Conservation (phyloP, 1,140 invertebrate genomes). For the Dendroctonus valens region DNA sequence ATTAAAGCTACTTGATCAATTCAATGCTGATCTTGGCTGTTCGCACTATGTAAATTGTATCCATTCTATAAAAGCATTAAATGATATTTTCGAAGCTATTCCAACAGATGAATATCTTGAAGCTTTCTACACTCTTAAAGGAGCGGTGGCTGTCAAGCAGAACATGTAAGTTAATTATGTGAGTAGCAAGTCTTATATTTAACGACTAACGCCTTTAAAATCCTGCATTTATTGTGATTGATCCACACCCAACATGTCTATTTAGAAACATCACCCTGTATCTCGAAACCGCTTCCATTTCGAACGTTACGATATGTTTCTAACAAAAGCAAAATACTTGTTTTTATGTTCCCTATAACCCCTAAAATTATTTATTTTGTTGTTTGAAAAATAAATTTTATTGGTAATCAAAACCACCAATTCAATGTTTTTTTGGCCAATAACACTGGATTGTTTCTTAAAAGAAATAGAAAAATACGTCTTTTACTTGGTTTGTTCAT, state of each 20-base stretch:
- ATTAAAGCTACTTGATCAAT: constrained; percentile 52
- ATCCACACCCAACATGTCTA: neutral
- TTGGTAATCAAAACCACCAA: too few species aligned
- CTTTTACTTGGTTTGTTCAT: neutral
- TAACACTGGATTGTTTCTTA: neutral
- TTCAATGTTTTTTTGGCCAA: too few species aligned
- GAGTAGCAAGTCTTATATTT: too few species aligned
- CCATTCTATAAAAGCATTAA: constrained; percentile 53
- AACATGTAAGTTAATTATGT: constrained; percentile 11
- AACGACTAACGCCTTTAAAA: too few species aligned
- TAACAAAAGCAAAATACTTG: too few species aligned
- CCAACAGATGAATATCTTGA: constrained; percentile 54
- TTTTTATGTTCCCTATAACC: too few species aligned
- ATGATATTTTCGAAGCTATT: constrained; percentile 52
- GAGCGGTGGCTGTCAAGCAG: constrained; percentile 22
- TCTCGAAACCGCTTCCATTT: too few species aligned
- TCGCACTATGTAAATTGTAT: constrained; percentile 54
- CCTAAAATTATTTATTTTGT: too few species aligned
- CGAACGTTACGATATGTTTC: too few species aligned
- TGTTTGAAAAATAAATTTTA: too few species aligned
- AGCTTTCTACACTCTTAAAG: constrained; percentile 54
- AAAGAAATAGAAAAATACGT: neutral
- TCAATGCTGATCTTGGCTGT: constrained; percentile 52
- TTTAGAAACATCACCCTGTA: too few species aligned
- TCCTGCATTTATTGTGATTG: neutral